A percentile compares a stretch with the other conserved stretches of the same genome.
These are phyloP conservation scores for Megaceryle alcyon DNA, from an alignment of 2,797 vertebrate genomes.

Conservation along the genomic window DNA sequence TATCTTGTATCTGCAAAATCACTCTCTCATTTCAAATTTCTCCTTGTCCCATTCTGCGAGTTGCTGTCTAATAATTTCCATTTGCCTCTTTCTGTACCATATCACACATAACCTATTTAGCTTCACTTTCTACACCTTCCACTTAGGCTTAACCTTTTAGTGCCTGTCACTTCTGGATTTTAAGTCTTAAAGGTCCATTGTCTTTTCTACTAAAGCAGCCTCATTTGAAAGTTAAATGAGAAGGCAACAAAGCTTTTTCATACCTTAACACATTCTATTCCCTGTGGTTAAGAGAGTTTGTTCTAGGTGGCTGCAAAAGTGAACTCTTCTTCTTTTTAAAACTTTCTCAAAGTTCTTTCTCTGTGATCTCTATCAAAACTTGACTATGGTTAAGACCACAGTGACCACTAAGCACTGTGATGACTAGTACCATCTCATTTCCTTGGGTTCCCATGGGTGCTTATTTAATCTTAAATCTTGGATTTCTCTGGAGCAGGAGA, in stretches of 20 bases:
- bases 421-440: neutral
- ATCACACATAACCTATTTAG: neutral
- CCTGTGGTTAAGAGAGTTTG: neutral
- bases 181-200: neutral
- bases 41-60: neutral
- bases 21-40: neutral
- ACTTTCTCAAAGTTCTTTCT: neutral
- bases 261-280: neutral
- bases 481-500: neutral
- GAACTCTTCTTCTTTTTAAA: neutral
- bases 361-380: neutral
- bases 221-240: slow-evolving; percentile 44
- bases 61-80: neutral
- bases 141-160: neutral
- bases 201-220: neutral
- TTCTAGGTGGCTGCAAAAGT: neutral
- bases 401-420: neutral
- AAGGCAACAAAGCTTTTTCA: neutral
- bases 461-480: neutral
- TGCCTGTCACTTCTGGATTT: neutral
- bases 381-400: neutral
- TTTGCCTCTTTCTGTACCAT: neutral
- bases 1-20: neutral
- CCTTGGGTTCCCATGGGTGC: neutral
- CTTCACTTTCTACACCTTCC: neutral